phyloP scores from a whole-genome alignment of 2,113 vertebrate species.

The Puffinus mauretanicus region DNA sequence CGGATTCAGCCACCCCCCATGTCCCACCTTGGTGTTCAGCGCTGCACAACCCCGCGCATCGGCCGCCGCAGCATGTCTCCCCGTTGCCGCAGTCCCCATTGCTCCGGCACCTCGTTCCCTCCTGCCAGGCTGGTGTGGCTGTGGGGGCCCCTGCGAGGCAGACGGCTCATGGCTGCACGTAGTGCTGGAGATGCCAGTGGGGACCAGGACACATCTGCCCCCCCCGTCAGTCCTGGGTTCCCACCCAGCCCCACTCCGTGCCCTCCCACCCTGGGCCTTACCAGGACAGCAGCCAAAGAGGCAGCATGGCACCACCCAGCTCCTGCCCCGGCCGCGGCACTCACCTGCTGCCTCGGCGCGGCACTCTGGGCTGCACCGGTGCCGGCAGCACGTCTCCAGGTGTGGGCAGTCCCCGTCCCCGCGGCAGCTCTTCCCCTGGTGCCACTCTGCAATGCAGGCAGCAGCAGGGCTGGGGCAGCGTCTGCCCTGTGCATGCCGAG shows the following conservation, averaged over 20 bases:
- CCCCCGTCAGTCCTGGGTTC: background rate
- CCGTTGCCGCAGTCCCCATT: fast-evolving
- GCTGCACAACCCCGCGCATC: fast-evolving
- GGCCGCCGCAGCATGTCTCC: background rate
- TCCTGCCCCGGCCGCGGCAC: background rate
- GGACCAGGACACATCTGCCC: fast-evolving
- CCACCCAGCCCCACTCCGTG: background rate
- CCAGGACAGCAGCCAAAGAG: background rate
- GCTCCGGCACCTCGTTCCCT: background rate
- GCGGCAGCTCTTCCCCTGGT: background rate
- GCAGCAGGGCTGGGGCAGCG: background rate
- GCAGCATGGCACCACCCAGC: background rate
- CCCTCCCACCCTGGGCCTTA: background rate
- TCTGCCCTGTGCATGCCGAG: too few species aligned
- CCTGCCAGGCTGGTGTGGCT: background rate
- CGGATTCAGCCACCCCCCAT: fast-evolving
- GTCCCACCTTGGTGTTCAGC: background rate
- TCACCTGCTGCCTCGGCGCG: background rate
- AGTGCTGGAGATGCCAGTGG: background rate
- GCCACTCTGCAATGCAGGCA: too few species aligned
- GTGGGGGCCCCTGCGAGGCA: background rate
- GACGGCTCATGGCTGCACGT: fast-evolving
- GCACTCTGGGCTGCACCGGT: background rate
- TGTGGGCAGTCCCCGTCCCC: background rate
- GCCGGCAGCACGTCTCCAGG: background rate